Evolutionary conservation across 2,797 vertebrate genomes (phyloP), one percentile per base, ranked within the genome.

Genomic region (Staurois parvus): DNA sequence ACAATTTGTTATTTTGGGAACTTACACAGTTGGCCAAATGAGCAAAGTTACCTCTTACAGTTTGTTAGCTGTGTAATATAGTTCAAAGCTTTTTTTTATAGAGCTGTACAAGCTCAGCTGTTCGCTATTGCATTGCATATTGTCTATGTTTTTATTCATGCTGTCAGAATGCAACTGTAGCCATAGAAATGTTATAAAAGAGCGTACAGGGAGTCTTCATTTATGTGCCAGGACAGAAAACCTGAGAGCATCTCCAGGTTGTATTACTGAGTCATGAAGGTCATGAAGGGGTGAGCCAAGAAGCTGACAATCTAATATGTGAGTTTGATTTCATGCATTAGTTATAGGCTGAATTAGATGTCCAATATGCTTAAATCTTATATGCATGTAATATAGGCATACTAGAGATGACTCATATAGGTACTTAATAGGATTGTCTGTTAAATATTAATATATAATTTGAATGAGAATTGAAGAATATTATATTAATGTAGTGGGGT

Each of bases 81-180:
- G 42, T 45, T 45, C 13, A 2, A 45, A 42, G 2, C 26, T 72
- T 45, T 72, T 69, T 78, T 59, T 72, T 19, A 40, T 68, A 21
- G 48, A 11, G 12, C 30, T 2, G 1, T 56, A n/a, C 21, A 8
- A 70, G 32, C 26, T 64, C 69, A 42, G 48, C 30, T 81, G 79
- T 81, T 81, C 26, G 72, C 62, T 40, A 24, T 42, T 42, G 40
- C 24, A 24, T 73, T 73, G 32, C 52, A 21, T 30, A 37, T 9
- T 34, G 52, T 59, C 32, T 56, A 81, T 72, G 79, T 81, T 37
- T 81, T 81, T 81, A 81, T 81, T 81, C 32, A 59, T 73, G 69
- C 42, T 70, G 72, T 81, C 69, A 72, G 72, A 80, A 40, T n/a
- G n/a, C 32, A 42, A 40, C 10, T 28, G 72, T 73, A 15, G n/a